Evolutionary conservation across 2,797 vertebrate species (phyloP).

Genomic region (Podarcis siculus): DNA sequence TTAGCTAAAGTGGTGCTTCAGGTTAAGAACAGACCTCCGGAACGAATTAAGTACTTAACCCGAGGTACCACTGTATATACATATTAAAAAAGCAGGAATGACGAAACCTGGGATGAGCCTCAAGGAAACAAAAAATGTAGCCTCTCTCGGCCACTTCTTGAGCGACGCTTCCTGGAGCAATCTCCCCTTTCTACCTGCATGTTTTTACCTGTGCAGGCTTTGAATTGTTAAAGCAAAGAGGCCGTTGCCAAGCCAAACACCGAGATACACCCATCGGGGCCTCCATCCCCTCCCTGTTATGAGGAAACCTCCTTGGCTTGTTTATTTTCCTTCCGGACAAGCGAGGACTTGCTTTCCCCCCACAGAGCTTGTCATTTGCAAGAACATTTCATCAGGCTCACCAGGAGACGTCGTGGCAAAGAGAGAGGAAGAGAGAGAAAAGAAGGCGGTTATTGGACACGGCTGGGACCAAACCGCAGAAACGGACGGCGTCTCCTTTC

Average conservation of each 20-base stretch:
- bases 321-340: background rate
- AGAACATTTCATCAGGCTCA: background rate
- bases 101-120: background rate
- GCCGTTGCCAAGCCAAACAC: background rate
- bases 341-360: background rate
- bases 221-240: background rate
- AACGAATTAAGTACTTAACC: too few species aligned
- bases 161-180: background rate
- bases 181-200: background rate
- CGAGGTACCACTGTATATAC: too few species aligned
- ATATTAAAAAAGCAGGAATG: background rate
- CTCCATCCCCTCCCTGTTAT: background rate
- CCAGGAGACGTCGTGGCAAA: too few species aligned
- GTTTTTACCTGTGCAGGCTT: background rate
- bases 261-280: background rate
- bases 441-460: background rate
- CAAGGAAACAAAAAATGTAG: too few species aligned
- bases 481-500: background rate
- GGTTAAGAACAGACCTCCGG: too few species aligned
- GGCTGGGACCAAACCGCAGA: too few species aligned
- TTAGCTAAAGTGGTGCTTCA: too few species aligned
- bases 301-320: background rate
- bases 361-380: background rate
- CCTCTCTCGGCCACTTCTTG: too few species aligned
- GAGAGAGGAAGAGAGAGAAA: background rate